Base-by-base conservation (phyloP, 2,888 invertebrate genomes). In the Andrena trimmerana region DNA sequence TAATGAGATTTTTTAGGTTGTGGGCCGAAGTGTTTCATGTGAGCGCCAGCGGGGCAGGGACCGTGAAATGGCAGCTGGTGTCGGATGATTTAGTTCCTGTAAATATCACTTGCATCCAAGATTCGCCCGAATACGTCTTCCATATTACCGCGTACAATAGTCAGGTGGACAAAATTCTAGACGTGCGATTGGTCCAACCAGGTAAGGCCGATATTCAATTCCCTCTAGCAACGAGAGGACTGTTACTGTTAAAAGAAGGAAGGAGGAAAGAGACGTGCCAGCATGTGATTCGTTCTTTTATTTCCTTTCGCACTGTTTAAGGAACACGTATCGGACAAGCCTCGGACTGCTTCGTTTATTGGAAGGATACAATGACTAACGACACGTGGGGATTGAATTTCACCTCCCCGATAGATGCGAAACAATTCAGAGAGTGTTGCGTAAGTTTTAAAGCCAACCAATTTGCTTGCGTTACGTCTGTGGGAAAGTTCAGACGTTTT, bases 1-100 rank as follows among this genome's bases (percentile, higher is more conserved):
- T 72, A 79, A 87, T 69, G 68, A 85, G 83, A 82, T 82, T 88
- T 89, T 95, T 91, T 96, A 98, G 99, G 95, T 95, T 99, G 94
- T 99, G 99, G 99, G 99, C 99, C 90, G 99, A 99, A 95, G 99
- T 99, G 92, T 99, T 99, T 95, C 98, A 99, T 95, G 99, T 99
- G 93, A 98, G 98, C 90, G 98, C 98, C 72, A 98, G 97, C 92
- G 98, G 98, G 86, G 97, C 97, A 87, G 98, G 98, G 92, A 97
- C 97, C 62, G 98, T 98, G 87, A 98, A 98, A 95, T 99, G 99
- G 99, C 98, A 98, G 95, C 98, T 99, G 95, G 98, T 99, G 90
- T 99, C 99, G 88, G 99, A 99, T 94, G 99, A 99, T 95, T 96
- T 99, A 94, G 99, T 99, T 90, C 99, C 99, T 77, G 99, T 99